Conservation (phyloP, 1,140 invertebrate genomes). For the Drosophila lini region DNA sequence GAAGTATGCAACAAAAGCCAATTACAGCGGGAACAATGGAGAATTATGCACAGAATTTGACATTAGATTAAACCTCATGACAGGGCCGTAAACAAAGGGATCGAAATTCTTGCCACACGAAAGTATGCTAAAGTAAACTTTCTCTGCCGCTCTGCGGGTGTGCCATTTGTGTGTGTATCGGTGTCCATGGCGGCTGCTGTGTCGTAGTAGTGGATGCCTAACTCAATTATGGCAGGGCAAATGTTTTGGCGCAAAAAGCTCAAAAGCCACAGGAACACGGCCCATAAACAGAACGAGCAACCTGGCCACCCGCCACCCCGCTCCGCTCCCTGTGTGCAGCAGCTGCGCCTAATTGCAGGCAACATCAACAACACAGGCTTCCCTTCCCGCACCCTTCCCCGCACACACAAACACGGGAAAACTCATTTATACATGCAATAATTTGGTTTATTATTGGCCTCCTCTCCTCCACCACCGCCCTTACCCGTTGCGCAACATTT, state of each 20-base stretch:
- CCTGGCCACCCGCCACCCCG: conserved; percentile 4
- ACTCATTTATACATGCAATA: conserved; percentile 83
- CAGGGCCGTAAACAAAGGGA: conserved; percentile 59
- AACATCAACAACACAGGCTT: conserved; percentile 45
- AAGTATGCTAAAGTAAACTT: conserved; percentile 68
- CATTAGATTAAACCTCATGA: conserved; percentile 64
- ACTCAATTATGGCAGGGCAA: conserved; percentile 76
- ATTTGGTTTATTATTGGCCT: conserved; percentile 80
- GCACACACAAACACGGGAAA: conserved; percentile 50
- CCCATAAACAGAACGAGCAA: conserved; percentile 56
- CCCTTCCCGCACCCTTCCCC: neutral
- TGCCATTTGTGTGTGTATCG: neutral
- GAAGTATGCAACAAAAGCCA: conserved; percentile 57
- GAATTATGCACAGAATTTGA: conserved; percentile 69
- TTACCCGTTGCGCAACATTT: conserved; percentile 66
- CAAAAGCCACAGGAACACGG: conserved; percentile 73
- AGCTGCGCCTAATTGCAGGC: conserved; percentile 80
- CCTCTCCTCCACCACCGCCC: conserved; percentile 17
- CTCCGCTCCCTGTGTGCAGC: conserved; percentile 26
- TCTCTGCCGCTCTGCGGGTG: conserved; percentile 5
- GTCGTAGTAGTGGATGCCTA: conserved; percentile 60
- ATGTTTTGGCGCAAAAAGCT: conserved; percentile 77
- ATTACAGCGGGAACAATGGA: conserved; percentile 54
- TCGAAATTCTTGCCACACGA: conserved; percentile 46
- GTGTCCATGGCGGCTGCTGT: conserved; percentile 15